Conservation (phyloP, 23 tunicate genomes). For the Styela clava region DNA sequence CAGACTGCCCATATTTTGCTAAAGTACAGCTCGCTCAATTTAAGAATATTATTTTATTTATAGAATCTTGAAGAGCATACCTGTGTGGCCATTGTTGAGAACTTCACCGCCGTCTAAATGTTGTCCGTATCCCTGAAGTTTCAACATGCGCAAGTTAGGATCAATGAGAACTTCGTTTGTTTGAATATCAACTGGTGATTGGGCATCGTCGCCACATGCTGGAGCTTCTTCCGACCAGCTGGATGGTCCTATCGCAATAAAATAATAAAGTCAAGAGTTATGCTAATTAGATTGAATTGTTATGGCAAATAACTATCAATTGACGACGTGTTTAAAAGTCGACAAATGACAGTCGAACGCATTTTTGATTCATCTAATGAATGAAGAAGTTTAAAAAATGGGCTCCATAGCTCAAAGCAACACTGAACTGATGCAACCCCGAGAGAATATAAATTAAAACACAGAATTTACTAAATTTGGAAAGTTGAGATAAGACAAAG, state of each 20-base stretch:
- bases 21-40: no score
- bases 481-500: no score
- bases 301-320: not conserved
- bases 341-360: no score
- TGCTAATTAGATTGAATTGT: not conserved
- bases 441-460: no score
- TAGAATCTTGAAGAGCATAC: no score
- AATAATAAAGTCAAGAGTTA: not conserved
- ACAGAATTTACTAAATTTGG: no score
- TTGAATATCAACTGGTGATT: conserved; percentile 74
- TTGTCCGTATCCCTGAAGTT: conserved; percentile 44
- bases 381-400: no score
- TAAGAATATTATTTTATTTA: no score
- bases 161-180: conserved; percentile 40
- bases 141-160: conserved; percentile 23
- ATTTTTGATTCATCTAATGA: no score
- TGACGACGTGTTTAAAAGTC: not conserved
- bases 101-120: conserved; percentile 38
- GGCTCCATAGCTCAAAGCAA: no score
- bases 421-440: no score
- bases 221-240: conserved; percentile 47
- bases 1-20: no score
- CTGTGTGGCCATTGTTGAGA: conserved; percentile 76
- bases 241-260: conserved; percentile 40
- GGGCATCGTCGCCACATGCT: conserved; percentile 42